Percentiles rank a stretch among this genome's conserved stretches.
Evolutionary conservation across 2,797 vertebrate species (phyloP).

Genomic region (Harpagifer antarcticus): DNA sequence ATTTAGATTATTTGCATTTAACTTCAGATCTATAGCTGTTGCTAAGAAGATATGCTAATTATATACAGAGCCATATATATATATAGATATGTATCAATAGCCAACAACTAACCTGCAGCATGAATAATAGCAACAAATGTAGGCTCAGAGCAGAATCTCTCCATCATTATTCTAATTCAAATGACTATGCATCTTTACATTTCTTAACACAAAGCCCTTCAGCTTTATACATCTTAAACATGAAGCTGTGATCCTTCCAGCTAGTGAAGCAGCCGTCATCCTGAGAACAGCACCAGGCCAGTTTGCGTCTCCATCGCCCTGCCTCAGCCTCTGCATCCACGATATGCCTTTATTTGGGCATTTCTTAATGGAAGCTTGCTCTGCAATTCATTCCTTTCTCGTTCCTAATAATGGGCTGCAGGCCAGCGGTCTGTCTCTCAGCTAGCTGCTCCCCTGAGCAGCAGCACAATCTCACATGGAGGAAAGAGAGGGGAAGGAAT

Average conservation of each 20-base stretch:
- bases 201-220: constrained; percentile 15
- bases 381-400: constrained; percentile 86
- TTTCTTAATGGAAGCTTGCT: constrained; percentile 79
- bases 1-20: constrained; percentile 11
- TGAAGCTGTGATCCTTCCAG: constrained; percentile 21
- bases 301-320: constrained; percentile 73
- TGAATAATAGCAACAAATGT: constrained; percentile 9
- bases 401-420: constrained; percentile 83
- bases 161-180: not conserved
- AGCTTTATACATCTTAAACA: too few species aligned
- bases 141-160: not conserved
- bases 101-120: constrained; percentile 2
- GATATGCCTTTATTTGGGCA: constrained; percentile 90
- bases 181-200: constrained; percentile 1
- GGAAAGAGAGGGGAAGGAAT: constrained; percentile 53
- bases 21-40: constrained; percentile 8
- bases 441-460: constrained; percentile 65
- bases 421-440: constrained; percentile 76
- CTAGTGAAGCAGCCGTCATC: constrained; percentile 38
- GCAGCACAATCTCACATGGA: constrained; percentile 43
- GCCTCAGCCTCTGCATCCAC: constrained; percentile 70
- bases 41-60: not conserved
- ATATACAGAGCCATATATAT: constrained; percentile 29
- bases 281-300: constrained; percentile 53
- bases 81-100: constrained; percentile 17